Conservation (phyloP, 2,888 invertebrate genomes). For the Homarus gammarus region DNA sequence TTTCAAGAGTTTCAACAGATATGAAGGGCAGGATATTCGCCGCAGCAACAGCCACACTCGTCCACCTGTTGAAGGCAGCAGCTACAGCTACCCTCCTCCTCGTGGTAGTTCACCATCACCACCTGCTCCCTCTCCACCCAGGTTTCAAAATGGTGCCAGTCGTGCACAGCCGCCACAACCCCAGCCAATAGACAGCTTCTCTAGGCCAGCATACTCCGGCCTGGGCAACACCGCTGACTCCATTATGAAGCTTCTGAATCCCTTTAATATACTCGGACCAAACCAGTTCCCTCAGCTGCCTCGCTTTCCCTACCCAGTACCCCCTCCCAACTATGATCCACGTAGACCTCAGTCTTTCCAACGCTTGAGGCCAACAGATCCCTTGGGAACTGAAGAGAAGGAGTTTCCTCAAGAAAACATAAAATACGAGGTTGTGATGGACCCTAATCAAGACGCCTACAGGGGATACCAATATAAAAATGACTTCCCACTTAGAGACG, state of each 20-base stretch:
- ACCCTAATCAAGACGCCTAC: conserved; percentile 26
- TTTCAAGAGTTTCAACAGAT: conserved; percentile 26
- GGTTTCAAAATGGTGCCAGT: background rate
- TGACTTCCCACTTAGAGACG: conserved; percentile 62
- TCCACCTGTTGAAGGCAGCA: background rate
- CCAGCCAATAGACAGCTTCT: background rate
- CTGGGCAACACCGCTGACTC: background rate
- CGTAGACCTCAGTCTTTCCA: background rate
- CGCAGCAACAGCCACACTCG: background rate
- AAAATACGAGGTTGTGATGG: conserved; percentile 37
- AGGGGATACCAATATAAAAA: conserved; percentile 50
- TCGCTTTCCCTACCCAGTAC: conserved; percentile 2
- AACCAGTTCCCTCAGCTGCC: conserved; percentile 39
- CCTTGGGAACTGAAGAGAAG: background rate
- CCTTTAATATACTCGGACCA: conserved; percentile 44
- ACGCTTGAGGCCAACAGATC: background rate
- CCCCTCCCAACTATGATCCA: background rate
- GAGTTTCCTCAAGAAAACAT: background rate
- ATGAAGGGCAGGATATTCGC: background rate
- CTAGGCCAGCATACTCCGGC: background rate
- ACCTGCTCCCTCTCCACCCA: background rate
- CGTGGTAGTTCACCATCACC: background rate
- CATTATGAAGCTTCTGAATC: conserved; percentile 36
- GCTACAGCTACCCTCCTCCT: background rate
- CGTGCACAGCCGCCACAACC: background rate